phyloP scores from a whole-genome alignment of 2,797 vertebrate genomes.

The Saguinus oedipus region DNA sequence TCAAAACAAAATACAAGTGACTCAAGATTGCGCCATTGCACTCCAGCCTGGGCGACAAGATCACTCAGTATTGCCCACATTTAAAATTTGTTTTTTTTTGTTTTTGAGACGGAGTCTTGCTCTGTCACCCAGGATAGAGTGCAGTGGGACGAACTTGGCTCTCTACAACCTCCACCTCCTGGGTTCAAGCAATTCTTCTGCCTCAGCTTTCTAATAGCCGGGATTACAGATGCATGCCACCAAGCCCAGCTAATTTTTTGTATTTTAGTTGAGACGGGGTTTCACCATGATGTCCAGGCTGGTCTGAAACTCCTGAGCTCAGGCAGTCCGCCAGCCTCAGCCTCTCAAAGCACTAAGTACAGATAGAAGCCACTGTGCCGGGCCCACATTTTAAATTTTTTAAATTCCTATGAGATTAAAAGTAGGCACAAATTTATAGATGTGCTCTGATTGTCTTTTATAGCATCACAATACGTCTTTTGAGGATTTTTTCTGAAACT shows the following conservation, averaged over 20 bases:
- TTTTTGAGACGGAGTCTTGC: neutral
- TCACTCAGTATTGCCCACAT: neutral
- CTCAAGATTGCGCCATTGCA: no score
- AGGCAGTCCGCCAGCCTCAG: neutral
- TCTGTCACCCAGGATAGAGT: neutral
- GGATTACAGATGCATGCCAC: neutral
- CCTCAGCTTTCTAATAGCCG: neutral
- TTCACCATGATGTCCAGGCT: neutral
- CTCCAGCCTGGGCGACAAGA: no score
- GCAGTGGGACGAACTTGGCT: neutral
- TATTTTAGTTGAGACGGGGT: neutral
- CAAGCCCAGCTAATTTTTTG: neutral
- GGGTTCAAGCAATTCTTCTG: neutral
- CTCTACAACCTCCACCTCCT: neutral
- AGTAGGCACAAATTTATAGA: neutral
- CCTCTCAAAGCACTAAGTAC: neutral
- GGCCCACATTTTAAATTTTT: neutral
- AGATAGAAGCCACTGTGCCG: accelerated
- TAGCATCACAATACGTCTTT: neutral
- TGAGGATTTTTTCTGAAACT: neutral
- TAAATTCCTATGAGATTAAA: neutral
- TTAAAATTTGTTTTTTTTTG: neutral
- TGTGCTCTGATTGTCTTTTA: neutral
- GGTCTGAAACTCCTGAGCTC: neutral
- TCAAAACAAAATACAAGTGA: neutral